These are phyloP conservation scores for Xylophagus ater DNA, from an alignment of 2,888 invertebrate species.

Conservation along the genomic window DNA sequence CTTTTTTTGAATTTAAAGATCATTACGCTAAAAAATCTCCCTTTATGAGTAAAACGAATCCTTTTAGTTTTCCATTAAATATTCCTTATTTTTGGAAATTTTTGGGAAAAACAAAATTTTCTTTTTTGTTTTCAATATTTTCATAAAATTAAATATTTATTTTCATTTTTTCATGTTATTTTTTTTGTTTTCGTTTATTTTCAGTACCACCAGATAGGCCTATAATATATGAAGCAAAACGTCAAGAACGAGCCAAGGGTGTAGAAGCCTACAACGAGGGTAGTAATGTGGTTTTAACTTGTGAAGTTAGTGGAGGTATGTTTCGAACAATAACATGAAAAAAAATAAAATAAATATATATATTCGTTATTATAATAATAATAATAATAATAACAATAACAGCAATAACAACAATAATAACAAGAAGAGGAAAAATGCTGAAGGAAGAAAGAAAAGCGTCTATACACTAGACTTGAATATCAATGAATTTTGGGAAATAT, in stretches of 20 bases:
- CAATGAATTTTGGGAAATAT: too few species aligned
- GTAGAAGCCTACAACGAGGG: slow-evolving; percentile 81
- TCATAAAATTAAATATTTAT: background rate
- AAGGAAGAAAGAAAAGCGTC: too few species aligned
- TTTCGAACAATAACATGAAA: too few species aligned
- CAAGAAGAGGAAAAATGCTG: too few species aligned
- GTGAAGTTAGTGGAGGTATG: slow-evolving; percentile 74
- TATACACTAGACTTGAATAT: too few species aligned
- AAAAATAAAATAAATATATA: slow-evolving; percentile 10
- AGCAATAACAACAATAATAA: too few species aligned
- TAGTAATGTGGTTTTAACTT: slow-evolving; percentile 66
- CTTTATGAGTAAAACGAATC: too few species aligned
- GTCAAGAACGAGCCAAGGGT: slow-evolving; percentile 61
- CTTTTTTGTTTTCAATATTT: background rate
- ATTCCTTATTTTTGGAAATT: too few species aligned
- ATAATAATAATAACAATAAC: too few species aligned
- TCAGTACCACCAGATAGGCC: slow-evolving; percentile 74
- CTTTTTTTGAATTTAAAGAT: too few species aligned
- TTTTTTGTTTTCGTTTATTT: slow-evolving; percentile 15
- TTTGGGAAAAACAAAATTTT: background rate
- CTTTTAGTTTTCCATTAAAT: too few species aligned
- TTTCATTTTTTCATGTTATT: background rate
- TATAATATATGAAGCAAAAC: slow-evolving; percentile 67
- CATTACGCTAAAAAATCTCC: too few species aligned
- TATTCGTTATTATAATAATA: background rate